These are phyloP conservation scores for Hoplostethus mediterraneus DNA, from an alignment of 2,797 vertebrate species.

Conservation along the genomic window DNA sequence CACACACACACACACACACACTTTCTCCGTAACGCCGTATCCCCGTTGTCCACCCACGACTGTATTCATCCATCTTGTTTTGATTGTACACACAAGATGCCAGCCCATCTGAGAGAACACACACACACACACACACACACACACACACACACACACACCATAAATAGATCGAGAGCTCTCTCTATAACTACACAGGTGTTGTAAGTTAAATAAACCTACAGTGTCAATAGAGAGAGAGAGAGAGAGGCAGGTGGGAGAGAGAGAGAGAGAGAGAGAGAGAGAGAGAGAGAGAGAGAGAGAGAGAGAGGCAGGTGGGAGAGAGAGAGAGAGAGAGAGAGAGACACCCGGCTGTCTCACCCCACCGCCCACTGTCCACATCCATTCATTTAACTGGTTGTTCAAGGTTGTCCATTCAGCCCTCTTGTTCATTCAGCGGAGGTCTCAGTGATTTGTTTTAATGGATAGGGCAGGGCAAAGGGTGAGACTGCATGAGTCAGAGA, in stretches of 20 bases:
- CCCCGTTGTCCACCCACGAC: constrained; percentile 61
- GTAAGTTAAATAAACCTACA: too few species aligned
- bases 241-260: too few species aligned
- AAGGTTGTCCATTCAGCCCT: constrained; percentile 20
- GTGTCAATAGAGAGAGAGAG: not conserved
- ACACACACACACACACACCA: not conserved
- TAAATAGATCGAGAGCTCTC: too few species aligned
- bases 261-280: too few species aligned
- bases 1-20: not conserved
- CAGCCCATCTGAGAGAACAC: constrained; percentile 54
- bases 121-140: constrained; percentile 38
- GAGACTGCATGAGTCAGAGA: constrained; percentile 64
- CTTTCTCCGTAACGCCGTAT: too few species aligned
- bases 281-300: not conserved
- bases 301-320: too few species aligned
- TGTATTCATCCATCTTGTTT: constrained; percentile 67
- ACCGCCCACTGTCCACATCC: not conserved
- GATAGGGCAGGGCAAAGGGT: constrained; percentile 44
- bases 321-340: too few species aligned
- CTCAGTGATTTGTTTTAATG: constrained; percentile 42
- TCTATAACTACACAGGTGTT: too few species aligned
- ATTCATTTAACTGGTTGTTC: constrained; percentile 24
- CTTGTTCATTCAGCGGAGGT: constrained; percentile 44
- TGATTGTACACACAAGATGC: constrained; percentile 54
- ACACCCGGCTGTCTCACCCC: too few species aligned